Evolutionary conservation across 2,888 invertebrate species (phyloP).

Genomic region (Heliconius hortense): DNA sequence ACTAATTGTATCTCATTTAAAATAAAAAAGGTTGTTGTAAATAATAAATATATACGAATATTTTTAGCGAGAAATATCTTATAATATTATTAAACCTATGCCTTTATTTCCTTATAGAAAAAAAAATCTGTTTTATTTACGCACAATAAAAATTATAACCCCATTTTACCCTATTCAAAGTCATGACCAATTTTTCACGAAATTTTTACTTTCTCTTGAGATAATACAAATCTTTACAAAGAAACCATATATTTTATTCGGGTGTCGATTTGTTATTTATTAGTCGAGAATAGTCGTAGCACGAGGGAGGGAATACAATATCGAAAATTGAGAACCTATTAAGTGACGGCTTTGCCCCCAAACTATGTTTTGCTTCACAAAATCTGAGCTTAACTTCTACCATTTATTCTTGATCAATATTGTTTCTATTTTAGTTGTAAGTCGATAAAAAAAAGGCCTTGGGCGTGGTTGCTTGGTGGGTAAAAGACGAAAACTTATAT

Average conservation of each 20-base stretch:
- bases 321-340: slow-evolving; percentile 77
- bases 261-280: slow-evolving; percentile 81
- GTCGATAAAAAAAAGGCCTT: slow-evolving; percentile 52
- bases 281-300: slow-evolving; percentile 79
- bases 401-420: slow-evolving; percentile 59
- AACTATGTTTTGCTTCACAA: slow-evolving; percentile 66
- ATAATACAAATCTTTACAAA: slow-evolving; percentile 63
- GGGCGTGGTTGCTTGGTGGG: slow-evolving; percentile 47
- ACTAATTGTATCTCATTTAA: background rate
- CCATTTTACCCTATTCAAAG: slow-evolving; percentile 14
- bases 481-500: background rate
- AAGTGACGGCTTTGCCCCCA: slow-evolving; percentile 72
- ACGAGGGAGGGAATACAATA: slow-evolving; percentile 73
- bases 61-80: background rate
- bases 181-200: slow-evolving; percentile 42
- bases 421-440: slow-evolving; percentile 51
- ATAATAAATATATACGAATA: background rate
- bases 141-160: background rate
- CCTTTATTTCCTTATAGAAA: background rate
- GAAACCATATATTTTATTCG: slow-evolving; percentile 76
- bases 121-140: slow-evolving; percentile 9
- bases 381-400: slow-evolving; percentile 55
- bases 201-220: slow-evolving; percentile 52
- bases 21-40: background rate
- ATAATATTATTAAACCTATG: background rate